phyloP scores from a whole-genome alignment of 2,888 invertebrate genomes.

The Cheilosia vulpina region DNA sequence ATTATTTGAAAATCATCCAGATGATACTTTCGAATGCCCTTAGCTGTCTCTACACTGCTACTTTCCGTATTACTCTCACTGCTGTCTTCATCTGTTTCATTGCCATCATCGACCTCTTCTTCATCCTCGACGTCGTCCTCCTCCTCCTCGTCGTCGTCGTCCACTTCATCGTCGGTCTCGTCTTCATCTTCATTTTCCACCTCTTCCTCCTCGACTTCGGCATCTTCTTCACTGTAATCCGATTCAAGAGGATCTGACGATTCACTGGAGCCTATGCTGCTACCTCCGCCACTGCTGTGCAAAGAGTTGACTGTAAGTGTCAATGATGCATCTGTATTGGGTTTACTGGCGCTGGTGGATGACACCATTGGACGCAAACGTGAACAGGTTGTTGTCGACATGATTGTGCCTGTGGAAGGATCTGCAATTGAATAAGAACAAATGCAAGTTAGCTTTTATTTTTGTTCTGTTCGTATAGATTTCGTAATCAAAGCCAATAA shows the following conservation, averaged over 20 bases:
- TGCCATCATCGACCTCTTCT: constrained; percentile 80
- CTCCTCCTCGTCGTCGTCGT: constrained; percentile 78
- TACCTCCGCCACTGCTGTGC: constrained; percentile 66
- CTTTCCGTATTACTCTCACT: constrained; percentile 82
- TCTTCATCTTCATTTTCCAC: constrained; percentile 76
- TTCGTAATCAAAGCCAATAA: too few species aligned
- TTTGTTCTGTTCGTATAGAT: too few species aligned
- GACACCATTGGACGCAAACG: constrained; percentile 79
- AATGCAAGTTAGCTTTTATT: not conserved
- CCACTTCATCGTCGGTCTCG: constrained; percentile 79
- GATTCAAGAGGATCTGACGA: constrained; percentile 83
- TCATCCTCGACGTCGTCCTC: constrained; percentile 79
- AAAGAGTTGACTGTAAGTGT: constrained; percentile 76
- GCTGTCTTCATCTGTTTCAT: constrained; percentile 80
- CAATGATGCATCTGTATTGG: constrained; percentile 79
- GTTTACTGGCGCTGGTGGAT: constrained; percentile 61
- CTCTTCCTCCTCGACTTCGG: constrained; percentile 77
- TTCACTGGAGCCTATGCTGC: constrained; percentile 80
- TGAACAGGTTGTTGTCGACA: constrained; percentile 82
- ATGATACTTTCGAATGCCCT: constrained; percentile 85
- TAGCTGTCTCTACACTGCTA: constrained; percentile 81
- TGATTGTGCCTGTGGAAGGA: constrained; percentile 75
- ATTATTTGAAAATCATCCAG: constrained; percentile 93
- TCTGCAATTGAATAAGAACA: constrained; percentile 48
- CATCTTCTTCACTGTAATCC: constrained; percentile 81